Evolutionary conservation across 2,888 invertebrate species (phyloP), one percentile per base, ranked within the genome.

Genomic region (Ochropleura leucogaster): DNA sequence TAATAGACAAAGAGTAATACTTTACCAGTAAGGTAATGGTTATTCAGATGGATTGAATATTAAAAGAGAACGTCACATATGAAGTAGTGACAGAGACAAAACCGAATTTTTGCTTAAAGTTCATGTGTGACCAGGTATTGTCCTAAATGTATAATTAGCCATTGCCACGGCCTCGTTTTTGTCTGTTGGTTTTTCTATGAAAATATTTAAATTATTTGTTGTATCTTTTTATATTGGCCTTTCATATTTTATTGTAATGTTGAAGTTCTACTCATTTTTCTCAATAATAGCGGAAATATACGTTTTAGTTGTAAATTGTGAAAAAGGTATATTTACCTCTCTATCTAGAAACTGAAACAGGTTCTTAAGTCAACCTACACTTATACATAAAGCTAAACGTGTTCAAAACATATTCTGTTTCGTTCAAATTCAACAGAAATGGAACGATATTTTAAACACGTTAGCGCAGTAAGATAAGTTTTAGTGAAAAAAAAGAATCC

Each of bases 181-280:
- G 49, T 68, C 62, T 82, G 55, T 63, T 73, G 47, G 40, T 71
- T 82, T 77, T 20, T 62, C n/a, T 75, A 42, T 30, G 10, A 78
- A 79, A 10, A 51, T 63, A 69, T 74, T 69, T 30, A 53, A 68
- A 66, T 68, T 68, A 16, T 42, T 46, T 16, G 16, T 16, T 42
- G 72, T 51, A 51, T 53, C 20, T n/a, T 71, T 71, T 64, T 20
- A 47, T 57, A 80, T 55, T 67, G 8, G 40, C 5, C 20, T 59
- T 72, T 72, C n/a, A 49, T 60, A 51, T 40, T 66, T 60, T 68
- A 71, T 69, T 71, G 40, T 30, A 72, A 67, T 55, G 63, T 80
- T 73, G 53, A 62, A 60, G 7, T 46, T 71, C 6, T 79, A 77
- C 64, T 68, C 55, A 63, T 77, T 51, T 77, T 82, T 51, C 62